Base-by-base conservation (phyloP, 35 echinoderm and acorn worm species). In the Hemicentrotus pulcherrimus region DNA sequence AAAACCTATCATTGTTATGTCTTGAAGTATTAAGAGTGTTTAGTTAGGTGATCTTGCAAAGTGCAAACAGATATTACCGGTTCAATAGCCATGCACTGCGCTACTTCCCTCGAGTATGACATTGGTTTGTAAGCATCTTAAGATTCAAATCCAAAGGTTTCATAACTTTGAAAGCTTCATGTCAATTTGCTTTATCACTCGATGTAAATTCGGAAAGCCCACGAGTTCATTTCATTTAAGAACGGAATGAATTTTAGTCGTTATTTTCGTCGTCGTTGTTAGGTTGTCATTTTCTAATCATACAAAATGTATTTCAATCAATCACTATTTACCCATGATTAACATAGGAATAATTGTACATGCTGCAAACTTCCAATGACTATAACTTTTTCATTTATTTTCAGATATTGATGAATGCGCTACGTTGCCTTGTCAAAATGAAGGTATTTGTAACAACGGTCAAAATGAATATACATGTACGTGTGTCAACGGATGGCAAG, bases 391-490 rank as follows among this genome's bases (percentile, higher is more conserved):
- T 90, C 33, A 45, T 47, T 90, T 41, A 10, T 61, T 46, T 89
- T 18, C 45, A 96, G 96, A 97, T 96, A 55, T 94, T 91, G 86
- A 97, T 92, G 96, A 97, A 86, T 97, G 96, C 46, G 86, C 19
- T 0, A 94, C 19, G 28, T 59, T 86, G 31, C 96, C 96, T 1
- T 97, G 96, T 59, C 96, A 97, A 78, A 97, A 97, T 88, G 93
- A 86, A 47, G 96, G 96, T 1, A 55, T 47, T 13, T 97, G 96
- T 61, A 61, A 46, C 45, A 92, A 97, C 94, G 95, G 96, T 85
- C 92, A 96, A 55, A 97, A 97, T 48, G 22, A 50, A 31, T 97
- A 97, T 45, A 96, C 95, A 12, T 97, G 96, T 86, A 94, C 32
- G 8, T 97, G 96, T 86, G 16, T 94, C 47, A n/a, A 94, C 47